Evolutionary conservation across 2,797 vertebrate genomes (phyloP).

Genomic region (Syngnathus rostellatus): DNA sequence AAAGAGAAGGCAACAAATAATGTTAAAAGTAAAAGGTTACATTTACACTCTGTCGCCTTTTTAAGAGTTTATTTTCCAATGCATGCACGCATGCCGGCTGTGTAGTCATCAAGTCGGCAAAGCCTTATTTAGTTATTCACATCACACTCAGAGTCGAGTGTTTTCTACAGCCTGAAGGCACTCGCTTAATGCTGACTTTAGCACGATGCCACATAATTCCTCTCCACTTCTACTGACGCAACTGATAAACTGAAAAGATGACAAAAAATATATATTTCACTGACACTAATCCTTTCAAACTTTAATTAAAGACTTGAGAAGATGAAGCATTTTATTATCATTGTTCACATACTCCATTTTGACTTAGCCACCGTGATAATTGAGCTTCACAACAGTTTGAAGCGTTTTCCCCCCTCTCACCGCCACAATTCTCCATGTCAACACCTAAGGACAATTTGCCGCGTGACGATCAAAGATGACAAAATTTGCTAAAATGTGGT

Average conservation of each 20-base stretch:
- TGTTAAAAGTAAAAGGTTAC: background rate
- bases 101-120: slow-evolving; percentile 24
- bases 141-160: slow-evolving; percentile 26
- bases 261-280: slow-evolving; percentile 37
- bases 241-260: slow-evolving; percentile 27
- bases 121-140: slow-evolving; percentile 34
- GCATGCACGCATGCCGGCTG: background rate
- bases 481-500: background rate
- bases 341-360: slow-evolving; percentile 21
- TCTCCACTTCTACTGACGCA: slow-evolving; percentile 39
- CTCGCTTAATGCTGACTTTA: slow-evolving; percentile 42
- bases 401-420: slow-evolving; percentile 1
- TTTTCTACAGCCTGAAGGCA: slow-evolving; percentile 37
- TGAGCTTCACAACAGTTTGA: slow-evolving; percentile 14
- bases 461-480: background rate
- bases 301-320: slow-evolving; percentile 35
- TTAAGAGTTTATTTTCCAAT: background rate
- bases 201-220: slow-evolving; percentile 25
- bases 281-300: slow-evolving; percentile 28
- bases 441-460: background rate
- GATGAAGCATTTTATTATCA: slow-evolving; percentile 16
- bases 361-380: slow-evolving; percentile 17
- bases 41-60: background rate
- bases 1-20: background rate
- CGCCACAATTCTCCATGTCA: slow-evolving; percentile 2